Evolutionary conservation across 2,113 vertebrate genomes (phyloP).

Genomic region (Tor tambroides): DNA sequence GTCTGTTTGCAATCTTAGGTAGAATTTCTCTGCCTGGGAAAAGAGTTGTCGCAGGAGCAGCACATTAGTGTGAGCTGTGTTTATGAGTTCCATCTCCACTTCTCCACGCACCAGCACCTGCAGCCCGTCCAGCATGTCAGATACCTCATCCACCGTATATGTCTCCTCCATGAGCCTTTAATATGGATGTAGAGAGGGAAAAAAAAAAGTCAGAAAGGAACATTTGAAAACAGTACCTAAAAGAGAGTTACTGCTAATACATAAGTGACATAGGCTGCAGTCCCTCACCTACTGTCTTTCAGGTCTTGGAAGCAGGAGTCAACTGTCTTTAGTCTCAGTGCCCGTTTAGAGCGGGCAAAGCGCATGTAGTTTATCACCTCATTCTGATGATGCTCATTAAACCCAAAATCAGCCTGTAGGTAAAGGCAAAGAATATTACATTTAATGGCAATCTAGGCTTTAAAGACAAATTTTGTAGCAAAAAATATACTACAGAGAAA

Average conservation of each 20-base stretch:
- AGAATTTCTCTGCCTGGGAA: conserved; percentile 94
- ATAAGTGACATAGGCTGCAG: background rate
- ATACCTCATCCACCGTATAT: conserved; percentile 92
- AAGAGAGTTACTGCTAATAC: background rate
- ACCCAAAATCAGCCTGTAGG: conserved; percentile 87
- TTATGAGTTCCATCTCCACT: conserved; percentile 95
- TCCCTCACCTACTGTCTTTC: conserved; percentile 90
- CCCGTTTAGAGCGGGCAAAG: conserved; percentile 90
- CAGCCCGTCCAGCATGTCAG: conserved; percentile 88
- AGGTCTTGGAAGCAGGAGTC: conserved; percentile 96
- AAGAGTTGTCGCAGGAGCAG: conserved; percentile 92
- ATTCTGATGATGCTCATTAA: conserved; percentile 93
- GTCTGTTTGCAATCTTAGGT: conserved; percentile 92
- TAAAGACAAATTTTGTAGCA: background rate
- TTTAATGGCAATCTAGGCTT: background rate
- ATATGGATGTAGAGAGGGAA: background rate
- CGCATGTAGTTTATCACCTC: conserved; percentile 93
- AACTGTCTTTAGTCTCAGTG: conserved; percentile 89
- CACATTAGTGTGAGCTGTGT: conserved; percentile 92
- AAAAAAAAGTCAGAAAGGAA: background rate
- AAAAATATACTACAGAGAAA: background rate
- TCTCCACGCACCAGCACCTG: conserved; percentile 89
- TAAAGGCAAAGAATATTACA: conserved; percentile 2
- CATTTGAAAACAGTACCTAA: background rate
- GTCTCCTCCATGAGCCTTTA: conserved; percentile 92